A percentile compares a stretch with the other conserved stretches of the same genome.
phyloP scores from a whole-genome alignment of 2,797 vertebrate genomes.

The Lepilemur septentrionalis region DNA sequence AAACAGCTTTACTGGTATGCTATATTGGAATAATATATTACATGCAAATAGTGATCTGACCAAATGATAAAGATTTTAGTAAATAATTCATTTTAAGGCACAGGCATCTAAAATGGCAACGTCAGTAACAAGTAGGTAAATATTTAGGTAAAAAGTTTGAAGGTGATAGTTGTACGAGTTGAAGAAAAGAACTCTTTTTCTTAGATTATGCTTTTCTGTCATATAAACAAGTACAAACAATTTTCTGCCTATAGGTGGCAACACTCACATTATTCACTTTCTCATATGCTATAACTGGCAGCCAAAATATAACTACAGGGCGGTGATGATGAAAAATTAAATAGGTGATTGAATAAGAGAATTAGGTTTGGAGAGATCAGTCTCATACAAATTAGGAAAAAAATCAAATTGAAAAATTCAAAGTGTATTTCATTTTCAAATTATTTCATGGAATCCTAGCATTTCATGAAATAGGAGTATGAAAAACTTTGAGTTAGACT shows the following conservation, averaged over 20 bases:
- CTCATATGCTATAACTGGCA: background rate
- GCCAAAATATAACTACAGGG: background rate
- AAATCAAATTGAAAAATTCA: slow-evolving; percentile 21
- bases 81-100: slow-evolving; percentile 45
- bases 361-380: background rate
- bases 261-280: slow-evolving; percentile 3
- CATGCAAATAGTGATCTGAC: background rate
- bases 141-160: background rate
- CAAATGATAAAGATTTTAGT: slow-evolving; percentile 30
- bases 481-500: background rate
- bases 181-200: background rate
- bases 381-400: slow-evolving; percentile 40
- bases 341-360: slow-evolving; percentile 22
- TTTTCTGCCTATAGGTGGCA: background rate
- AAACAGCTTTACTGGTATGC: slow-evolving; percentile 15
- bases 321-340: background rate
- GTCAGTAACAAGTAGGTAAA: background rate
- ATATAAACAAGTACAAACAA: background rate
- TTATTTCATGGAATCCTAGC: background rate
- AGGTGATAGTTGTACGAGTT: background rate
- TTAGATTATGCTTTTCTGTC: slow-evolving; percentile 11
- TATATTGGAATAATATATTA: slow-evolving; percentile 1
- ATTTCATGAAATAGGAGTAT: background rate
- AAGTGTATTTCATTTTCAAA: slow-evolving; percentile 30
- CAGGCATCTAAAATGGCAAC: background rate